A percentile compares a stretch with the other conserved stretches of the same genome.
Evolutionary conservation across 2,113 vertebrate genomes (phyloP).

Genomic region (Pangasianodon hypophthalmus): DNA sequence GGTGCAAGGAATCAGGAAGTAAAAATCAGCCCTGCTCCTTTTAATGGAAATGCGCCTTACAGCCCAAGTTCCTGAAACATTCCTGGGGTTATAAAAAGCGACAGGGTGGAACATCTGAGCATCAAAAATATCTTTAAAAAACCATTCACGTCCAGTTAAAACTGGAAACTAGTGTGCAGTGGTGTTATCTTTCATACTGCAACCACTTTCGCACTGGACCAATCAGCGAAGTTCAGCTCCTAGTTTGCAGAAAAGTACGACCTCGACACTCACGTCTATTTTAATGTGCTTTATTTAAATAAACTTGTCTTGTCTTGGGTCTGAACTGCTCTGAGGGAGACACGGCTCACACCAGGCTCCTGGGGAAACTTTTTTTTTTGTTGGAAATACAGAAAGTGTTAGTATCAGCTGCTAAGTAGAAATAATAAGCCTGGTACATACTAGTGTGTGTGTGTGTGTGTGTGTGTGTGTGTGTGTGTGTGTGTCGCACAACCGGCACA

Average conservation of each 20-base stretch:
- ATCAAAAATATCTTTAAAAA: neutral
- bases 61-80: neutral
- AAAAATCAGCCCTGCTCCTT: neutral
- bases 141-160: neutral
- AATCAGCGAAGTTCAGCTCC: too few relatives aligned
- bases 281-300: neutral
- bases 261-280: too few relatives aligned
- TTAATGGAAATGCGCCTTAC: neutral
- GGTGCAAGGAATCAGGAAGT: neutral
- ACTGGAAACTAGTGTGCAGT: neutral
- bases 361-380: too few relatives aligned
- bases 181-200: neutral
- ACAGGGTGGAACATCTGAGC: neutral
- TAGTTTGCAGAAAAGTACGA: too few relatives aligned
- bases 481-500: too few relatives aligned
- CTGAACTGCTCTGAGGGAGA: neutral
- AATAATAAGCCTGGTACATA: neutral
- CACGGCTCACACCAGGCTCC: neutral
- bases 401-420: neutral
- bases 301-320: neutral
- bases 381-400: too few relatives aligned
- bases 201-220: too few relatives aligned
- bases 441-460: too few relatives aligned
- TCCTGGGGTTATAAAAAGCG: neutral
- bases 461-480: too few relatives aligned